phyloP scores from a whole-genome alignment of 2,113 vertebrate species.

The Sardina pilchardus region DNA sequence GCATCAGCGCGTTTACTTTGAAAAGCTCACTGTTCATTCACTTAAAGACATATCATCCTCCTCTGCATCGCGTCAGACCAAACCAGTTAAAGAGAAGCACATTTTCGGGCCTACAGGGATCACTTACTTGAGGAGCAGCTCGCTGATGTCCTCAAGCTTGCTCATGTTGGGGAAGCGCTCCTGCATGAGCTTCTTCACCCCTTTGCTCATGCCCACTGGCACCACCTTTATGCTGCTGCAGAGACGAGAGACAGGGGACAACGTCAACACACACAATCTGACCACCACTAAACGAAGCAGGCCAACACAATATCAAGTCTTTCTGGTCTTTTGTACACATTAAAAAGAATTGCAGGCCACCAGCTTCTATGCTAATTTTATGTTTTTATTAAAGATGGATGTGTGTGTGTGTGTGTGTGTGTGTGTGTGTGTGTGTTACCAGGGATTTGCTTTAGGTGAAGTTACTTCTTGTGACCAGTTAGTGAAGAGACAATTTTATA shows the following conservation, averaged over 20 bases:
- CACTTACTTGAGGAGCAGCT: slow-evolving; percentile 86
- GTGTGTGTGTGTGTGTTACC: too few species aligned
- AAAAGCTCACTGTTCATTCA: slow-evolving; percentile 44
- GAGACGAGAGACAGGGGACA: neutral
- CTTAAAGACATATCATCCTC: slow-evolving; percentile 31
- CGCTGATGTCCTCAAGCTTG: slow-evolving; percentile 90
- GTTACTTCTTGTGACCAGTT: too few species aligned
- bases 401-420: too few species aligned
- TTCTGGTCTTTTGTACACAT: neutral
- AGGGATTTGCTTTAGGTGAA: too few species aligned
- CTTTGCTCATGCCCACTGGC: slow-evolving; percentile 87
- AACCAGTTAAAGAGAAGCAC: neutral
- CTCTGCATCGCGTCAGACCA: slow-evolving; percentile 31
- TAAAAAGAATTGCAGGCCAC: neutral
- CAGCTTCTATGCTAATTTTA: too few species aligned
- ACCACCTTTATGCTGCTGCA: slow-evolving; percentile 89
- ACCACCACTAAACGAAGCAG: neutral
- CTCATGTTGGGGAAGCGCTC: slow-evolving; percentile 91
- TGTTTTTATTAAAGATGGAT: too few species aligned
- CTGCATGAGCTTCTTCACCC: slow-evolving; percentile 91
- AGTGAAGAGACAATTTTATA: too few species aligned
- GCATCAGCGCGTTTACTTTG: slow-evolving; percentile 58
- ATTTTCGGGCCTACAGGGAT: neutral
- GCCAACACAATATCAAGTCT: neutral
- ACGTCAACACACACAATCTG: neutral